phyloP scores from a whole-genome alignment of 2,113 vertebrate genomes.

The Phalacrocorax pelagicus region DNA sequence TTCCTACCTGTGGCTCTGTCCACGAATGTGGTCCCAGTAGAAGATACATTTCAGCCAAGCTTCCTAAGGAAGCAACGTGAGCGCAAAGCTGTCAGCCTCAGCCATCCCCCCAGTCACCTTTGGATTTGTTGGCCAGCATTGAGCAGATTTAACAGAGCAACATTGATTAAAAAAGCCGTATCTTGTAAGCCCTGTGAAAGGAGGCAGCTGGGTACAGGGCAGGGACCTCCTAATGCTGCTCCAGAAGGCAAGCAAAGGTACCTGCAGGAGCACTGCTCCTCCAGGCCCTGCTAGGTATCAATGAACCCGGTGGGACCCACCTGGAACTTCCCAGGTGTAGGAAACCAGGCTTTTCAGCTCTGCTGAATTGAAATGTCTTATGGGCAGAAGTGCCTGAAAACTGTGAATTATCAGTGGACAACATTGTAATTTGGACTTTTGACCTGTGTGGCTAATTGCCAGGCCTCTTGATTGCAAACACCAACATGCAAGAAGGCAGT shows the following conservation, averaged over 20 bases:
- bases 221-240: neutral
- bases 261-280: neutral
- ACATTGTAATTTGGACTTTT: neutral
- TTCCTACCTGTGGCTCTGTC: neutral
- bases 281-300: neutral
- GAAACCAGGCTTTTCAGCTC: neutral
- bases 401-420: accelerated
- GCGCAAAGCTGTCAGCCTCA: neutral
- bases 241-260: neutral
- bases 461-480: neutral
- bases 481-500: accelerated
- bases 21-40: too few relatives aligned
- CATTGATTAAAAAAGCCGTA: neutral
- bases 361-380: neutral
- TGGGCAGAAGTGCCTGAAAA: neutral
- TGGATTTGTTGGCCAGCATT: neutral
- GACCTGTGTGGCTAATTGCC: neutral
- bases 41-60: accelerated
- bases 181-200: neutral
- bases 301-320: neutral
- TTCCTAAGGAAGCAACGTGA: accelerated
- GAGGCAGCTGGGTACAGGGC: neutral
- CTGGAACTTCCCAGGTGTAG: neutral
- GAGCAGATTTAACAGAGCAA: neutral
- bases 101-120: neutral